Conservation (phyloP, 2,113 vertebrate genomes). For the Sander vitreus region DNA sequence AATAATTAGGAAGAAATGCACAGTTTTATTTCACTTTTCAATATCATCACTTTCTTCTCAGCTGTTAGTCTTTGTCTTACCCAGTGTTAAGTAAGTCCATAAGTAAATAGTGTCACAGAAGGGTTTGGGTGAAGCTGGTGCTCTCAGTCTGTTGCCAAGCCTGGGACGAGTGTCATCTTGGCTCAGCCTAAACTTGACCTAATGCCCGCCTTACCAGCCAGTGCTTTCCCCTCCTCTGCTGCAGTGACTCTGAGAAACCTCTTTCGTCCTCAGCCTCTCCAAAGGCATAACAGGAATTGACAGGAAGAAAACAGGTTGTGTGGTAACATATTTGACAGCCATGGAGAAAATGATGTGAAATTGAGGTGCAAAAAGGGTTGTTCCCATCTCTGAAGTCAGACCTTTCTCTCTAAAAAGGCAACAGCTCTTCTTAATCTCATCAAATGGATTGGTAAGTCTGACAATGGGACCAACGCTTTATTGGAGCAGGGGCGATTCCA, state of each 20-base stretch:
- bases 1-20: background rate
- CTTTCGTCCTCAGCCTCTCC: background rate
- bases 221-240: background rate
- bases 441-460: background rate
- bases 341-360: background rate
- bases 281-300: background rate
- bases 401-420: background rate
- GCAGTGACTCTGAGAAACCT: background rate
- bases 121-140: background rate
- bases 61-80: background rate
- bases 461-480: background rate
- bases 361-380: background rate
- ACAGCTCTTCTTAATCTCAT: background rate
- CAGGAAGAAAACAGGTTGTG: background rate
- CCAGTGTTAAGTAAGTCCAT: background rate
- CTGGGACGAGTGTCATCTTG: background rate
- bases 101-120: background rate
- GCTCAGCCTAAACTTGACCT: background rate
- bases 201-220: background rate
- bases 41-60: background rate
- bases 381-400: background rate
- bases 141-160: background rate
- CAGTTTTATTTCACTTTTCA: background rate
- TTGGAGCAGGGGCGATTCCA: too few species aligned
- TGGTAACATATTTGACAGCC: too few species aligned